Conservation (phyloP, 2,797 vertebrate species). For the Thamnophis elegans region DNA sequence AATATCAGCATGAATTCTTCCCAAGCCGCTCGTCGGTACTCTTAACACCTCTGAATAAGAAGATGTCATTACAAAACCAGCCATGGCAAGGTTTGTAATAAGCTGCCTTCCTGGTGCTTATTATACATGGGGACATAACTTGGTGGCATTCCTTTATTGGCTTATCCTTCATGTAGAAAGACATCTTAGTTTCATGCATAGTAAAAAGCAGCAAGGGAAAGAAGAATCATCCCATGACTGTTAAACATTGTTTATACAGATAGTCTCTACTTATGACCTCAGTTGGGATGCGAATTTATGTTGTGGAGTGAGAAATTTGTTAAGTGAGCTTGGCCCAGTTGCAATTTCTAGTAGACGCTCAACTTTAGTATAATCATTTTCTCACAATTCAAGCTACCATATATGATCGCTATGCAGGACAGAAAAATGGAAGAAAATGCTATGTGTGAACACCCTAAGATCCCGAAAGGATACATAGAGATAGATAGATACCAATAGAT, state of each 20-base stretch:
- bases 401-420: no score
- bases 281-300: not conserved
- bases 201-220: constrained; percentile 52
- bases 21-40: constrained; percentile 53
- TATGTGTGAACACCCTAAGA: no score
- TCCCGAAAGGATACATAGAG: no score
- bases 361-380: no score
- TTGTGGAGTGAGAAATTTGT: not conserved
- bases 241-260: constrained; percentile 43
- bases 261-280: not conserved
- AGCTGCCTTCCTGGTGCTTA: constrained; percentile 63
- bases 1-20: constrained; percentile 67
- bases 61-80: constrained; percentile 72
- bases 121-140: constrained; percentile 63
- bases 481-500: no score
- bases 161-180: constrained; percentile 55
- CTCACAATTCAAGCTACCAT: no score
- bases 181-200: constrained; percentile 57
- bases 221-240: constrained; percentile 46
- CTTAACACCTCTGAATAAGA: constrained; percentile 67
- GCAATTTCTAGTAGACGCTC: no score
- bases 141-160: constrained; percentile 61
- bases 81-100: constrained; percentile 69
- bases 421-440: no score
- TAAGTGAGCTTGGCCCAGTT: not conserved